Conservation (phyloP, 2,888 invertebrate genomes). For the Erpobdella octoculata region DNA sequence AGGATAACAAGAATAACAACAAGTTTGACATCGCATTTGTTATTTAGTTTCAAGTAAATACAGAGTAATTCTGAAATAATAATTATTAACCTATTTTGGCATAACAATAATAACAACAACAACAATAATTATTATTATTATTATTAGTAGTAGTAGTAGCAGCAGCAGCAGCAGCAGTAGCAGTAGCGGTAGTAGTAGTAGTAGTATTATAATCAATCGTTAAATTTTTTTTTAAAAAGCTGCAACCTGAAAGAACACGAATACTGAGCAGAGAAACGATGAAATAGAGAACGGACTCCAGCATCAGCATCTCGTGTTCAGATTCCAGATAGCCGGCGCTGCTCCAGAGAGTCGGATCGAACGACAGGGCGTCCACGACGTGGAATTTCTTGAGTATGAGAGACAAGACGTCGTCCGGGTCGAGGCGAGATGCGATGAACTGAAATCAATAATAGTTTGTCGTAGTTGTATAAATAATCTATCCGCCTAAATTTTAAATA, state of each 20-base stretch:
- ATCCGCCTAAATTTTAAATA: neutral
- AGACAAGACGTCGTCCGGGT: conserved; percentile 72
- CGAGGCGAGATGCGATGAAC: conserved; percentile 78
- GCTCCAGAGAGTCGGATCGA: neutral
- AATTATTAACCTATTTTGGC: too few species aligned
- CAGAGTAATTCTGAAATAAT: too few species aligned
- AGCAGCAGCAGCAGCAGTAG: neutral
- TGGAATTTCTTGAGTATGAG: conserved; percentile 84
- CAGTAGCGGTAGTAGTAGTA: neutral
- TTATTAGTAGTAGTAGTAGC: neutral
- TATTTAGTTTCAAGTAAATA: too few species aligned
- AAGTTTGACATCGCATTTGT: too few species aligned
- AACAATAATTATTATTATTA: neutral
- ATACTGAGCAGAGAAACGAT: conserved; percentile 79
- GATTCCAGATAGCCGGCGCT: conserved; percentile 56
- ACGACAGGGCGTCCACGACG: conserved; percentile 51
- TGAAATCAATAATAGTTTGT: conserved; percentile 31
- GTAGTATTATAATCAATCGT: neutral
- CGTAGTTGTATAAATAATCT: neutral
- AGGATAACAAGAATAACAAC: too few species aligned
- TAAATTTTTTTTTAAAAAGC: neutral
- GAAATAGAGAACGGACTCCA: conserved; percentile 84
- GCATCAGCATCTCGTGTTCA: conserved; percentile 79
- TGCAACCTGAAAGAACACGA: conserved; percentile 69
- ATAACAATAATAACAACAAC: neutral